Base-by-base conservation (phyloP, 2,113 vertebrate species). In the Meleagris gallopavo region DNA sequence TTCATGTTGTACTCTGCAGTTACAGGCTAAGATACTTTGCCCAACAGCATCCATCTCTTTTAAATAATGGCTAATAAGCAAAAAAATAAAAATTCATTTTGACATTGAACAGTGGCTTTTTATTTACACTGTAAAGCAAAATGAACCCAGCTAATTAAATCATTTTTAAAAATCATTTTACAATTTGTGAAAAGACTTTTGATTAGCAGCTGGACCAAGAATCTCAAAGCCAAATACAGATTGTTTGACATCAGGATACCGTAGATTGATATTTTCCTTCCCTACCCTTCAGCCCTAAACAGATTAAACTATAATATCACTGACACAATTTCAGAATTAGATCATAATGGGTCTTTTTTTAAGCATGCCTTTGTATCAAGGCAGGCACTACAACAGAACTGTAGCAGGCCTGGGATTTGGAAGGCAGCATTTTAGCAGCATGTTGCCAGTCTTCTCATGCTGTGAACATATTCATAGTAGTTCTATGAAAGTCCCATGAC, bases 381-480 rank as follows among this genome's bases (percentile, higher is more conserved):
- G 32, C 50, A 41, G 57, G 83, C 9, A 75, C 46, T 76, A 81
- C 43, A 92, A 41, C 65, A 67, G 14, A 73, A 54, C 45, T 34
- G 24, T 55, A 57, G 77, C 84, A 93, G 87, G 75, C 74, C 24
- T 17, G 86, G 75, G 90, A 91, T 81, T 89, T 92, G 89, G 46
- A 10, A 93, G 85, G 62, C 81, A 79, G 85, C 64, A 80, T 62
- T 89, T 87, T 72, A 93, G 41, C 96, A 97, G 97, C 96, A 54
- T 64, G 96, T 70, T 81, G 70, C 73, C 95, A 14, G 0, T 94
- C 86, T 87, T 93, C 27, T 84, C 95, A 70, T 83, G 97, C 97
- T 97, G 96, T 85, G 97, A 97, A 95, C 96, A 93, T 93, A 95
- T 95, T 96, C 96, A 92, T 17, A 85, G 88, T 85, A 96, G 95